Evolutionary conservation across 2,888 invertebrate species (phyloP), one percentile per base, ranked within the genome.

Genomic region (Drosophila ezoana): DNA sequence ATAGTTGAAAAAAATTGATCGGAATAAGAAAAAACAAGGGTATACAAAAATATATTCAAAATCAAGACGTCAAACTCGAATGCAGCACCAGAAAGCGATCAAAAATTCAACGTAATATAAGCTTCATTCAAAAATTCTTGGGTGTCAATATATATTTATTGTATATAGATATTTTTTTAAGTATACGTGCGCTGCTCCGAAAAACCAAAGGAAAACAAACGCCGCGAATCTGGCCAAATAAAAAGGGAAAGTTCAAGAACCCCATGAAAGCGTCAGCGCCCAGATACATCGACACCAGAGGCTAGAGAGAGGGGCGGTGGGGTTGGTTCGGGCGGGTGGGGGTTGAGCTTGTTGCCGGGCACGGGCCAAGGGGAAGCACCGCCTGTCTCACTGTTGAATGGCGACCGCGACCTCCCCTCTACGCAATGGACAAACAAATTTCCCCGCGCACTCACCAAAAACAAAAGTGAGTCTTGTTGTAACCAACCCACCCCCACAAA

Each of bases 161-260:
- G n/a, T n/a, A n/a, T 23, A 23, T 28, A 2, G 28, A 28, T 28
- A 43, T 16, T 10, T 45, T 14, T 28, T 6, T 32, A 61, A 44
- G 6, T 23, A 14, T 13, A 38, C 48, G 13, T 48, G n/a, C 35
- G 11, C 38, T 45, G 41, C 28, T 53, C 14, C 40, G 32, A 40
- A 51, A 68, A 49, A 60, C 48, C 47, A 66, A 73, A 68, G 54
- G 63, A 68, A 76, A 88, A 75, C 70, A 79, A 78, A 63, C 28
- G 67, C 47, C 48, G 59, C 45, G 64, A 78, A 67, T 79, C 80
- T 72, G 44, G 63, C 28, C 43, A 43, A 28, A 28, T 28, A 28
- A 56, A 54, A 53, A 52, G 65, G 61, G 58, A 84, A 89, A 84
- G 83, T 84, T 84, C 83, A 84, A 89, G 89, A 84, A 87, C 89